phyloP scores from a whole-genome alignment of 2,797 vertebrate species.

The Chaetophractus vellerosus region DNA sequence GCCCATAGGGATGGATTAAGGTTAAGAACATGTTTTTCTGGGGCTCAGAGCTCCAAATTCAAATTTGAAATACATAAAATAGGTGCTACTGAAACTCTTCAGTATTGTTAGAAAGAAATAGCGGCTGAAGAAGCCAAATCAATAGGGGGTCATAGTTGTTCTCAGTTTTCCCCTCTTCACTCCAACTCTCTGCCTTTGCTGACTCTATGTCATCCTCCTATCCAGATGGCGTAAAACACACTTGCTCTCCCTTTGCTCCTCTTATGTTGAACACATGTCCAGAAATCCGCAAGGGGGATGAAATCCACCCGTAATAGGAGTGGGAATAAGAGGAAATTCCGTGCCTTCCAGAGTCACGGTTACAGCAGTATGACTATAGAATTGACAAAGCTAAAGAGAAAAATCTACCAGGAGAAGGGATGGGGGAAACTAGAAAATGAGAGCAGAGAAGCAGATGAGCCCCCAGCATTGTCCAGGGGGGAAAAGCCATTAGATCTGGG shows the following conservation, averaged over 20 bases:
- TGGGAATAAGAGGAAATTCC: not conserved
- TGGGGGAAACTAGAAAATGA: not conserved
- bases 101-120: not conserved
- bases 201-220: not conserved
- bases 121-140: not conserved
- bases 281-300: not conserved
- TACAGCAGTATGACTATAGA: not conserved
- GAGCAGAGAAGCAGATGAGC: not conserved
- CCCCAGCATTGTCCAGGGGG: not conserved
- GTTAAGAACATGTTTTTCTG: too few species aligned
- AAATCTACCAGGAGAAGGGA: not conserved
- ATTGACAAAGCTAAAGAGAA: not conserved
- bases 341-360: not conserved
- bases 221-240: not conserved
- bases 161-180: not conserved
- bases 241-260: not conserved
- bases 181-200: not conserved
- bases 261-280: too few species aligned
- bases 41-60: too few species aligned
- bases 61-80: conserved; percentile 28
- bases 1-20: too few species aligned
- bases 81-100: not conserved
- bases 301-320: not conserved
- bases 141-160: not conserved
- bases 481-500: not conserved